A percentile compares a stretch with the other conserved stretches of the same genome.
These are phyloP conservation scores for Blera fallax DNA, from an alignment of 2,888 invertebrate genomes.

Conservation along the genomic window DNA sequence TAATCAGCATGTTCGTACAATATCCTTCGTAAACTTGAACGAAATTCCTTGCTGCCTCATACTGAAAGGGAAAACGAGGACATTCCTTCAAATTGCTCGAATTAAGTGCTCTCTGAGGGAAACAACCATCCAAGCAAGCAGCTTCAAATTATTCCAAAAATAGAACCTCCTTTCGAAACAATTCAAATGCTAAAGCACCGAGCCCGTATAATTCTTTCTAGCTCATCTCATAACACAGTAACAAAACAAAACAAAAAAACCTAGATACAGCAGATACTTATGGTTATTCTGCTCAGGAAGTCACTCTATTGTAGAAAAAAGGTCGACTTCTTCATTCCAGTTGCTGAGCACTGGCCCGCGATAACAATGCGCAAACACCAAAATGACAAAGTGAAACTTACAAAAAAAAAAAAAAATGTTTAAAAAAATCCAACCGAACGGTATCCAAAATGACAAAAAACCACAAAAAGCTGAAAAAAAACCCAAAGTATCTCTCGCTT, in stretches of 20 bases:
- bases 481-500: slow-evolving; percentile 12
- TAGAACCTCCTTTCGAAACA: background rate
- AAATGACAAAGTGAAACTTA: slow-evolving; percentile 64
- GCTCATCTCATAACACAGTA: slow-evolving; percentile 12
- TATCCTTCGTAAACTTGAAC: slow-evolving; percentile 6
- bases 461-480: slow-evolving; percentile 29
- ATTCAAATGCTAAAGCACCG: background rate
- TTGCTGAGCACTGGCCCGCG: slow-evolving; percentile 7
- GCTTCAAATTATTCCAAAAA: background rate
- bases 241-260: background rate
- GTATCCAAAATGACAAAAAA: slow-evolving; percentile 57
- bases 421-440: slow-evolving; percentile 40
- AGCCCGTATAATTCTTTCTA: slow-evolving; percentile 7
- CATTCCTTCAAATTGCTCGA: background rate
- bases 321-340: slow-evolving; percentile 40
- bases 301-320: slow-evolving; percentile 36
- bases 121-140: background rate
- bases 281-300: slow-evolving; percentile 56
- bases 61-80: background rate
- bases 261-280: background rate
- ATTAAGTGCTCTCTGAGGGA: slow-evolving; percentile 7
- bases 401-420: slow-evolving; percentile 14
- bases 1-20: background rate
- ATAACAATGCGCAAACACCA: slow-evolving; percentile 53
- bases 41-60: background rate